Conservation (phyloP, 2,797 vertebrate genomes). For the Phrynocephalus guinanensis region DNA sequence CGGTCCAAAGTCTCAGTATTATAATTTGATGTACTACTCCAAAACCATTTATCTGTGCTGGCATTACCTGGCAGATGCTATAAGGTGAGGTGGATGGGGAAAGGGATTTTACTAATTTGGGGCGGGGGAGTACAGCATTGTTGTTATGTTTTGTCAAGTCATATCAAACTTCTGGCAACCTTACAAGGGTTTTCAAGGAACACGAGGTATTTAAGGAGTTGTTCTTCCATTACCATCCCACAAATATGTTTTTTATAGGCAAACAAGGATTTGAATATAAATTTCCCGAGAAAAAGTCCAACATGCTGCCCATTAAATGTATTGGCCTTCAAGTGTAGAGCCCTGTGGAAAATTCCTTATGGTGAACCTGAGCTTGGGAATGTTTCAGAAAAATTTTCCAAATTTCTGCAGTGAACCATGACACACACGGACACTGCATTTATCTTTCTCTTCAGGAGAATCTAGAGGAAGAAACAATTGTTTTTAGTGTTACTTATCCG, state of each 20-base stretch:
- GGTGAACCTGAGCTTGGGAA: too few relatives aligned
- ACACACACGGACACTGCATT: background rate
- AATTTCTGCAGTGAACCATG: background rate
- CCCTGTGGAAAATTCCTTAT: too few relatives aligned
- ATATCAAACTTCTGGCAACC: too few relatives aligned
- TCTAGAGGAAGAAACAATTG: background rate
- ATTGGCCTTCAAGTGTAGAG: too few relatives aligned
- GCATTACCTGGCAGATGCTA: constrained; percentile 87
- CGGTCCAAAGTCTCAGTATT: constrained; percentile 83
- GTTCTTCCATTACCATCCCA: too few relatives aligned
- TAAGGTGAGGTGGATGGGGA: constrained; percentile 80
- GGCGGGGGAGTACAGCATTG: too few relatives aligned
- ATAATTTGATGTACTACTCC: constrained; percentile 88
- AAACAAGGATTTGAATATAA: background rate
- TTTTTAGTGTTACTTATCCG: background rate
- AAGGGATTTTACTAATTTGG: background rate
- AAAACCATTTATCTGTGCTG: constrained; percentile 90
- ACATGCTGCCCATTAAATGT: too few relatives aligned
- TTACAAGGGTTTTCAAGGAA: too few relatives aligned
- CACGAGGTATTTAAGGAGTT: too few relatives aligned
- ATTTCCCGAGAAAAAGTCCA: background rate
- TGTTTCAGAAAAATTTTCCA: too few relatives aligned
- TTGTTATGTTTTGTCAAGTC: too few relatives aligned
- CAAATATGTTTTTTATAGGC: background rate
- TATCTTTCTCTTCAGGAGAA: background rate